Evolutionary conservation across 2,113 vertebrate genomes (phyloP).

Genomic region (Aegotheles bennettii): DNA sequence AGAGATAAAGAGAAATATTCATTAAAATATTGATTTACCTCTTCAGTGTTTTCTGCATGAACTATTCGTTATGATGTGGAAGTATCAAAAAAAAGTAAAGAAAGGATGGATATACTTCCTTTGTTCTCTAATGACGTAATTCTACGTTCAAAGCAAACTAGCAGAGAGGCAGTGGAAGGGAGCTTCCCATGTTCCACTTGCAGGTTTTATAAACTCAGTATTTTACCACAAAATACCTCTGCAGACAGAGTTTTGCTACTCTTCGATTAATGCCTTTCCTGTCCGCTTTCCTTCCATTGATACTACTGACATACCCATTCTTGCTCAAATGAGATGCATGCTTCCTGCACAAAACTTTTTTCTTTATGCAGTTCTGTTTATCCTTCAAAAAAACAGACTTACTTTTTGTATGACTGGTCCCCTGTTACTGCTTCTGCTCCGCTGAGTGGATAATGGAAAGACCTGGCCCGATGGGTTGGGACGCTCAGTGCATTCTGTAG

Average conservation of each 20-base stretch:
- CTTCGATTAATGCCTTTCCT: background rate
- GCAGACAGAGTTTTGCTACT: background rate
- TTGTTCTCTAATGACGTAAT: background rate
- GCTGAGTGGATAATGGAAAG: conserved; percentile 78
- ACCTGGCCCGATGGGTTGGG: conserved; percentile 74
- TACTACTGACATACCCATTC: background rate
- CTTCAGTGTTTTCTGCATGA: background rate
- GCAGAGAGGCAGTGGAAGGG: background rate
- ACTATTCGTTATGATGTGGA: background rate
- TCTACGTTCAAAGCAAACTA: background rate
- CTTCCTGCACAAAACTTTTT: background rate
- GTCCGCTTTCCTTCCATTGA: background rate
- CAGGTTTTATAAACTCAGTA: background rate
- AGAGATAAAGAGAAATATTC: background rate
- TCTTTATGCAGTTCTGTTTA: background rate
- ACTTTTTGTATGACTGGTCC: conserved; percentile 84
- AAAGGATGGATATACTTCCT: background rate
- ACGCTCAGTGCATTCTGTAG: conserved; percentile 85
- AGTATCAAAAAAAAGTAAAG: background rate
- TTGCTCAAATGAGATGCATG: background rate
- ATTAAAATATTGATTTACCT: background rate
- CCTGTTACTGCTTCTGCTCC: conserved; percentile 81
- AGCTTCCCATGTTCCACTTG: background rate
- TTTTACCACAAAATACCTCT: background rate
- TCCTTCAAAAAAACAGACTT: background rate